Evolutionary conservation across 2,797 vertebrate species (phyloP).

Genomic region (Pteropus rufus): DNA sequence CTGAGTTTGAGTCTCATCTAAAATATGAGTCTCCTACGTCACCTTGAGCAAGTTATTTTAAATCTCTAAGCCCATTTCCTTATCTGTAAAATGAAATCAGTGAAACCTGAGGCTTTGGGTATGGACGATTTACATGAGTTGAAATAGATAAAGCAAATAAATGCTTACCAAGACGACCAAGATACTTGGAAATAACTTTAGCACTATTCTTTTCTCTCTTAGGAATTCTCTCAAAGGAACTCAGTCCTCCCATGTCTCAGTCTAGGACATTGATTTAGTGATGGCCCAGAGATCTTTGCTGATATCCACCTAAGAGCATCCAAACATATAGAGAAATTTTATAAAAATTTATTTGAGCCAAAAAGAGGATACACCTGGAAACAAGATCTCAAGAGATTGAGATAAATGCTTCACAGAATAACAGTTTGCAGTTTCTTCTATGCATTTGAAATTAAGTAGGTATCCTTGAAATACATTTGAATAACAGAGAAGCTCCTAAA

Average conservation of each 20-base stretch:
- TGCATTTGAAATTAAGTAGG: no score
- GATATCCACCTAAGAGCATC: no score
- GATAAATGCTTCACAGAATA: no score
- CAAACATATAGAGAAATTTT: no score
- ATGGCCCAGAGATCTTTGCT: neutral
- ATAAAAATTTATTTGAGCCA: no score
- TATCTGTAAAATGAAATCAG: neutral
- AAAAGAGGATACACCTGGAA: no score
- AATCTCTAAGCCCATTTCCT: neutral
- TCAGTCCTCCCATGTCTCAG: neutral
- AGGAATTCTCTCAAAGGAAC: neutral
- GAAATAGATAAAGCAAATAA: neutral
- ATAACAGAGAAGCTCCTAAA: neutral
- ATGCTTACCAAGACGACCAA: neutral
- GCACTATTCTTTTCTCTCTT: neutral
- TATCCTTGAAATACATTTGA: neutral
- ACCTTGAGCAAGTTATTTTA: neutral
- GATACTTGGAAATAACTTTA: neutral
- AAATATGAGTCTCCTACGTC: neutral
- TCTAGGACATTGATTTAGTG: neutral
- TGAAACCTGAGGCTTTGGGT: neutral
- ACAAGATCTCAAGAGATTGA: no score
- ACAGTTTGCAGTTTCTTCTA: no score
- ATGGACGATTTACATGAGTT: neutral
- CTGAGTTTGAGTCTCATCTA: neutral